Conservation (phyloP, 2,888 invertebrate genomes). For the Norana najaformis region DNA sequence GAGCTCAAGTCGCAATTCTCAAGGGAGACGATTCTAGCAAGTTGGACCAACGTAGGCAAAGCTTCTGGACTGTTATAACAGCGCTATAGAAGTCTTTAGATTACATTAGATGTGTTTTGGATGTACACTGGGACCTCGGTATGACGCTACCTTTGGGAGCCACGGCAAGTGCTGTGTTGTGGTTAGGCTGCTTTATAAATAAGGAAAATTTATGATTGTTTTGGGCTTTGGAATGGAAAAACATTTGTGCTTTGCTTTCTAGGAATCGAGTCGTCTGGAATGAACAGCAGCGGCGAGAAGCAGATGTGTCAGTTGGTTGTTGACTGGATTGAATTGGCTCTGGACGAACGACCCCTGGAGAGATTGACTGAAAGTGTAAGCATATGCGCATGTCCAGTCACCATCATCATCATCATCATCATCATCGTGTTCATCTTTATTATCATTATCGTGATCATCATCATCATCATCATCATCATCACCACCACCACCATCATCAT, state of each 20-base stretch:
- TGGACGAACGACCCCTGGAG: conserved; percentile 32
- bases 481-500: too few species aligned
- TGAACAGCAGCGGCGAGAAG: conserved; percentile 67
- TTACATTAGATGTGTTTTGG: too few species aligned
- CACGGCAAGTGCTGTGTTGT: too few species aligned
- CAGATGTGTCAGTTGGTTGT: conserved; percentile 71
- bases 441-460: not conserved
- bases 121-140: too few species aligned
- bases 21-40: too few species aligned
- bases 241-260: not conserved
- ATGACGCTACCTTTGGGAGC: too few species aligned
- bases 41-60: too few species aligned
- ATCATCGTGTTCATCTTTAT: not conserved
- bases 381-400: not conserved
- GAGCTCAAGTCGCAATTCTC: too few species aligned
- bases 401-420: not conserved
- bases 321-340: conserved; percentile 68
- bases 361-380: conserved; percentile 39
- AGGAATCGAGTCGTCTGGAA: conserved; percentile 62
- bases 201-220: not conserved
- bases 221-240: not conserved
- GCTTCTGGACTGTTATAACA: too few species aligned
- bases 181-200: too few species aligned
- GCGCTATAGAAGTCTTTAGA: too few species aligned
- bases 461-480: too few species aligned